Evolutionary conservation across 2,113 vertebrate species (phyloP), one percentile per base, ranked within the genome.

Genomic region (Burhinus bistriatus): DNA sequence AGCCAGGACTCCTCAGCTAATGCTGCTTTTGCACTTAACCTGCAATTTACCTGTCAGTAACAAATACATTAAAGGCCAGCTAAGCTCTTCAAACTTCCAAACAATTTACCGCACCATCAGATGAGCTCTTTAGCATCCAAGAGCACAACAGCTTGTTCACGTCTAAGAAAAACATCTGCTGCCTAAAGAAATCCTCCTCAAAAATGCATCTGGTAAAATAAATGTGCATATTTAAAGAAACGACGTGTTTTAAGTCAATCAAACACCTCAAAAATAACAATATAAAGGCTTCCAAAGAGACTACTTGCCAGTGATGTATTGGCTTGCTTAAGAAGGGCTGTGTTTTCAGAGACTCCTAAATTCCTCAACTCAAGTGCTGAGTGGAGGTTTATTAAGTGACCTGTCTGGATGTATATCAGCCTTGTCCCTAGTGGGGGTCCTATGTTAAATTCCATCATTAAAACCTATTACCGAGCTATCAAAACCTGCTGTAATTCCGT

Each of bases 1-100:
- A 98, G 98, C 98, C 97, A 97, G 96, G 96, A 98, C 98, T 98
- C 98, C 98, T 98, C 98, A 98, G 98, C 98, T 99, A 98, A 99
- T 99, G 98, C 98, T 98, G 97, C 98, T 99, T 99, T 98, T 98
- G 98, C 98, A 99, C 98, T 99, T 99, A 99, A 99, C 99, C 99
- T 99, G 98, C 98, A 99, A 99, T 99, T 99, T 99, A 99, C 99
- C 98, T 99, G 99, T 99, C 99, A 99, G 97, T 98, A 98, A 98
- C 98, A 95, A 89, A 98, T 97, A 96, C 97, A 96, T 97, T 95
- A 97, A 97, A 98, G 94, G 92, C 83, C 9, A 22, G 86, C 75
- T 96, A 93, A 97, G 90, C 96, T 85, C 95, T 93, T 96, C 96
- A 90, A 97, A 94, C 83, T 97, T 97, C 95, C 96, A 96, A 97